A percentile compares a stretch with the other conserved stretches of the same genome.
phyloP scores from a whole-genome alignment of 2,797 vertebrate genomes.

The Onychomys torridus region DNA sequence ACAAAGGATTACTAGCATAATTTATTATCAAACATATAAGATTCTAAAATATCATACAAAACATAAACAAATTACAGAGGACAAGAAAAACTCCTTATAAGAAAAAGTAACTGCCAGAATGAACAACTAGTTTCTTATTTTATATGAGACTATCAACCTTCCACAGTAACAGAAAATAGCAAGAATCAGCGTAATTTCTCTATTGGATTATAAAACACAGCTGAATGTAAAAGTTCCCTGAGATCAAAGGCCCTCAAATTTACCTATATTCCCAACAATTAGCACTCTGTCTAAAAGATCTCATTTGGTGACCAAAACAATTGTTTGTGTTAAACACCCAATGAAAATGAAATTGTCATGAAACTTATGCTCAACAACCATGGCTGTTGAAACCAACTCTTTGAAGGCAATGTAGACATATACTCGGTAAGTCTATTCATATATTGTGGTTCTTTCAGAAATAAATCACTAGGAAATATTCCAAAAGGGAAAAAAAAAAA shows the following conservation, averaged over 20 bases:
- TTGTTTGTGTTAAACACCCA: constrained; percentile 34
- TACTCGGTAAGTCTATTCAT: constrained; percentile 33
- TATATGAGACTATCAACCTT: constrained; percentile 19
- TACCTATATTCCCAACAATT: constrained; percentile 12
- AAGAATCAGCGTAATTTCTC: constrained; percentile 47
- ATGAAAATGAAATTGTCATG: constrained; percentile 7
- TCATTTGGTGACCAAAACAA: constrained; percentile 46
- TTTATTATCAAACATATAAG: constrained; percentile 32
- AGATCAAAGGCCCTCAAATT: constrained; percentile 50
- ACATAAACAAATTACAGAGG: constrained; percentile 55
- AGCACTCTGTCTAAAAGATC: constrained; percentile 37
- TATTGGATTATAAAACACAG: constrained; percentile 55
- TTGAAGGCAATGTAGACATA: constrained; percentile 50
- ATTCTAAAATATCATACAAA: constrained; percentile 56
- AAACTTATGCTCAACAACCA: constrained; percentile 48
- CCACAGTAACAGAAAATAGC: constrained; percentile 32
- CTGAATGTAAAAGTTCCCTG: constrained; percentile 29
- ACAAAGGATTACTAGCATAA: constrained; percentile 28
- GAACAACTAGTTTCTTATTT: constrained; percentile 44
- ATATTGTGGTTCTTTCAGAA: constrained; percentile 54
- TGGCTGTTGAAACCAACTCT: constrained; percentile 47
- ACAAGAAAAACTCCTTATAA: constrained; percentile 28
- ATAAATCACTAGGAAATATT: constrained; percentile 58
- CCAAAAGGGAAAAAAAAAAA: constrained; percentile 30
- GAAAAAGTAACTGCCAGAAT: constrained; percentile 9